These are phyloP conservation scores for Takifugu flavidus DNA, from an alignment of 2,113 vertebrate species.

Conservation along the genomic window DNA sequence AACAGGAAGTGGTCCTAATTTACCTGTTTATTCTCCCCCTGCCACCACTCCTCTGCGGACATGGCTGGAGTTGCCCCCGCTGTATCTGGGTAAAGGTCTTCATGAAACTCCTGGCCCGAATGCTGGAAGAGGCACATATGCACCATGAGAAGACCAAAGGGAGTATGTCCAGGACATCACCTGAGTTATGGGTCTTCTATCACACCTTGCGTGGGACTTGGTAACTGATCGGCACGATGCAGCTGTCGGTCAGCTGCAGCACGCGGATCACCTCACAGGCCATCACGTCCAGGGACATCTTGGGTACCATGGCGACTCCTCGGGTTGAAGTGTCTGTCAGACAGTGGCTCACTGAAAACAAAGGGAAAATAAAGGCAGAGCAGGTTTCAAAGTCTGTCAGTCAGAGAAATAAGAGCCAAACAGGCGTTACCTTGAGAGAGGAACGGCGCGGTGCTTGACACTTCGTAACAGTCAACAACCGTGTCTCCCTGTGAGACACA, in stretches of 20 bases:
- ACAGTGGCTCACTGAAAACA: conserved; percentile 84
- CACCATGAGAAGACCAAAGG: neutral
- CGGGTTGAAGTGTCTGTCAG: conserved; percentile 76
- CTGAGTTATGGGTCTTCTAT: no score
- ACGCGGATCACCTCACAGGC: conserved; percentile 87
- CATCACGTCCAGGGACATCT: conserved; percentile 80
- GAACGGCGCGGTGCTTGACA: conserved; percentile 68
- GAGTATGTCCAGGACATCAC: neutral
- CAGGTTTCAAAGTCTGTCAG: no score
- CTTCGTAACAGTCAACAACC: conserved; percentile 84
- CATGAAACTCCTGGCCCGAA: conserved; percentile 85
- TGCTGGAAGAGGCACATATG: conserved; percentile 44
- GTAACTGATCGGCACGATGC: conserved; percentile 87
- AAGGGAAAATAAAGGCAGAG: neutral
- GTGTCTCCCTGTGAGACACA: conserved; percentile 81
- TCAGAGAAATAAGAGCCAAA: neutral
- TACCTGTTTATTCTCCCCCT: conserved; percentile 86
- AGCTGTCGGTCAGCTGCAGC: conserved; percentile 85
- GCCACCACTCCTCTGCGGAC: conserved; percentile 83
- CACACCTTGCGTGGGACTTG: conserved; percentile 91
- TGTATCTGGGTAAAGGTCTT: conserved; percentile 88
- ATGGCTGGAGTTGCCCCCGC: conserved; percentile 73
- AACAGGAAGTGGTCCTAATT: neutral
- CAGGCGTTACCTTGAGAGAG: conserved; percentile 80
- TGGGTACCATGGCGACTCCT: conserved; percentile 80